These are phyloP conservation scores for Conus canariensis DNA, from an alignment of 2,888 invertebrate genomes.

Conservation along the genomic window DNA sequence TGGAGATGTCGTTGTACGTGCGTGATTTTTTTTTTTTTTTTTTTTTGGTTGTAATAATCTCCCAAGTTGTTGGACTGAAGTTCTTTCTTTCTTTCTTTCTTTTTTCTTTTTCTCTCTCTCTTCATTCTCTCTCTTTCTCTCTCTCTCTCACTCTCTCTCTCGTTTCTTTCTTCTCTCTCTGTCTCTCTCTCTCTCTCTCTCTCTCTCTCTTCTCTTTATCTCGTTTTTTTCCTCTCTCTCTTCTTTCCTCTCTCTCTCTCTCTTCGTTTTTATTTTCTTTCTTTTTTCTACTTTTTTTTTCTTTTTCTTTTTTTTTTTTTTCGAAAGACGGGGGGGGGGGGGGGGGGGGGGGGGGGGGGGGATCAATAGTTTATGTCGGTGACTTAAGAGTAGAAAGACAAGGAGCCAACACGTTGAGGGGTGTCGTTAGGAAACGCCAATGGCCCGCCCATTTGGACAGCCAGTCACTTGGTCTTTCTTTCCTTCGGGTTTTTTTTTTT, in stretches of 20 bases:
- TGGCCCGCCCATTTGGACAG: no score
- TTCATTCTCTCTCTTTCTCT: neutral
- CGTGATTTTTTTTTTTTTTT: no score
- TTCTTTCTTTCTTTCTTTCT: neutral
- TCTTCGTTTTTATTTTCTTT: neutral
- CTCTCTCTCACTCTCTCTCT: neutral
- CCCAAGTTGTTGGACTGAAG: neutral
- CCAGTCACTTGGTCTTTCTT: no score
- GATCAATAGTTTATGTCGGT: no score
- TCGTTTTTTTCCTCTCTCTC: neutral
- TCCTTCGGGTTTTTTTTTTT: no score
- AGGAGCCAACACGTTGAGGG: no score
- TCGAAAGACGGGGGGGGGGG: no score
- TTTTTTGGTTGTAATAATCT: neutral
- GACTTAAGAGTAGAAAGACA: no score
- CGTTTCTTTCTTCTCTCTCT: neutral
- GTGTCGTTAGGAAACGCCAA: no score
- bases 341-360: no score
- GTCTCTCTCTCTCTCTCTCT: constrained; percentile 3
- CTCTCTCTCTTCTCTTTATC: neutral
- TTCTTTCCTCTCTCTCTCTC: constrained; percentile 1
- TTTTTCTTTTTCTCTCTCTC: neutral
- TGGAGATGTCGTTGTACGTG: no score
- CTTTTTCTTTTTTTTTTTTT: neutral
- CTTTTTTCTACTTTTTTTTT: neutral